Base-by-base conservation (phyloP, 2,797 vertebrate species). In the Chaunax sp. region DNA sequence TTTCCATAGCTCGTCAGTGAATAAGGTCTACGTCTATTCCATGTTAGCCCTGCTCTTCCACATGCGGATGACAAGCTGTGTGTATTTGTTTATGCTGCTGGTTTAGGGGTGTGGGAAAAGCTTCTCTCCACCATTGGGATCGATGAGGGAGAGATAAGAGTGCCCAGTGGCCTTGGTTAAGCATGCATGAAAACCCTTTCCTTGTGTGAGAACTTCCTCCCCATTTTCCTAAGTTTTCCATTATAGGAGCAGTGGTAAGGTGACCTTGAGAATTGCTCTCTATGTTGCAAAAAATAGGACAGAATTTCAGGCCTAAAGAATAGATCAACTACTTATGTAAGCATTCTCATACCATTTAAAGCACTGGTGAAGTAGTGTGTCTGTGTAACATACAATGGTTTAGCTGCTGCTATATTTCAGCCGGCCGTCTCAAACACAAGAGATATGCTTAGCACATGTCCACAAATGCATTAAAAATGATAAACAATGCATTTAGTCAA, bases 101-200 rank as follows among this genome's bases (percentile, higher is more conserved):
- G 25, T 44, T 72, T 74, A 81, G 64, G 77, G 77, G 80, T 61
- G 82, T 94, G 94, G 94, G 93, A 95, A 94, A 87, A 80, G 60
- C 80, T 78, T 15, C 56, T 86, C 69, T 80, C 75, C 63, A 71
- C 40, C 23, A 77, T 76, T 77, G 57, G 70, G 90, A 94, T 94
- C 85, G 83, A 94, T 94, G 87, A 65, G 63, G 60, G 55, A 64
- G 49, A 93, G 94, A 94, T 94, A 94, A 94, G 90, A 77, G 64
- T 37, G 44, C 69, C 69, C 71, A 53, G 70, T 90, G 89, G 83
- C 92, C 93, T 94, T 93, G 90, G 70, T 77, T 75, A 56, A 86
- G 86, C 77, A 78, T 77, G 84, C 80, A 87, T 82, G 72, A 69
- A 88, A 81, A 82, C 75, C 58, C 43, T 87, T 87, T 81, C 85